Conservation (phyloP, 2,113 vertebrate species). For the Heterotis niloticus region DNA sequence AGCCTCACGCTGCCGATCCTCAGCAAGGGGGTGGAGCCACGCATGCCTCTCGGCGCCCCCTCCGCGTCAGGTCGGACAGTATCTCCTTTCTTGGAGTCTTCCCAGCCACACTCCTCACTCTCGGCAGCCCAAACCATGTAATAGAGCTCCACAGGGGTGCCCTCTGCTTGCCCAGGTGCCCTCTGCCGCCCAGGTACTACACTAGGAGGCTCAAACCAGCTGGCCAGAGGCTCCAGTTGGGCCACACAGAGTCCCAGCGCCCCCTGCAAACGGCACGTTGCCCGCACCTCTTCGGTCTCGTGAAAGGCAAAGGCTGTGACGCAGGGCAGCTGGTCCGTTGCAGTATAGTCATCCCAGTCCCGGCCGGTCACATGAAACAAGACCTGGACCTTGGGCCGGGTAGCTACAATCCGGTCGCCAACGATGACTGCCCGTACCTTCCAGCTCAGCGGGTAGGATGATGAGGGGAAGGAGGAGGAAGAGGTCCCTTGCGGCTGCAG, state of each 20-base stretch:
- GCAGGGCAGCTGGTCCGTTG: conserved; percentile 75
- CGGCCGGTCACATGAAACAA: conserved; percentile 82
- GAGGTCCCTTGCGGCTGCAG: conserved; percentile 61
- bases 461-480: conserved; percentile 45
- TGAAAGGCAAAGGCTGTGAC: conserved; percentile 83
- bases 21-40: conserved; percentile 71
- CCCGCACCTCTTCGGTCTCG: conserved; percentile 82
- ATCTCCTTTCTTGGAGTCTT: conserved; percentile 72
- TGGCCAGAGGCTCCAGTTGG: conserved; percentile 74
- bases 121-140: conserved; percentile 71
- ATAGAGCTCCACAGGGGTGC: conserved; percentile 86
- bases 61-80: conserved; percentile 59
- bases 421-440: conserved; percentile 79
- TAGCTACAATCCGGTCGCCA: conserved; percentile 71
- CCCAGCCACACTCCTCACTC: conserved; percentile 68
- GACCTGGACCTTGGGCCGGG: conserved; percentile 81
- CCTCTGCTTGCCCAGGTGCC: conserved; percentile 58
- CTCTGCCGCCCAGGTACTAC: conserved; percentile 72
- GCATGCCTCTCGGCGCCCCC: conserved; percentile 52
- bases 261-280: conserved; percentile 74
- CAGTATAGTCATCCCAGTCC: conserved; percentile 80
- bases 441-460: conserved; percentile 76
- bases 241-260: conserved; percentile 84
- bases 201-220: conserved; percentile 75
- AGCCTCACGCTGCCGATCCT: conserved; percentile 79